Evolutionary conservation across 2,113 vertebrate species (phyloP).

Genomic region (Pimephales promelas): DNA sequence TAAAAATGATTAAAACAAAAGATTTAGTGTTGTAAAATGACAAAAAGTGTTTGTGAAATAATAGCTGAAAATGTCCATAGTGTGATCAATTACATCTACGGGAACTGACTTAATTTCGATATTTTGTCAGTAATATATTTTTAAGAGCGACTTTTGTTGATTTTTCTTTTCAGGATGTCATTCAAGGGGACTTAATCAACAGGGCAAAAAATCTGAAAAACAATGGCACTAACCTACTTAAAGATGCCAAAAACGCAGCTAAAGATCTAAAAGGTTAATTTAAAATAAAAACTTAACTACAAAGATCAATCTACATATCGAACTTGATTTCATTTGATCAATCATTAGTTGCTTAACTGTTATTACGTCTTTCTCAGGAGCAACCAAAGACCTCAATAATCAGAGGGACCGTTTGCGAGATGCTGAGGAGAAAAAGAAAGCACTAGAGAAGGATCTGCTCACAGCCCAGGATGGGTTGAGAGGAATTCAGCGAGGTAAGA

Average conservation of each 20-base stretch:
- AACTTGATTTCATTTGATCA: background rate
- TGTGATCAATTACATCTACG: background rate
- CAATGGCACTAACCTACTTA: constrained; percentile 69
- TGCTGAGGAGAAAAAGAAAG: constrained; percentile 75
- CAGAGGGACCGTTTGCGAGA: constrained; percentile 75
- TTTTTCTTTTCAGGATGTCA: constrained; percentile 77
- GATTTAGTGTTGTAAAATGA: no score
- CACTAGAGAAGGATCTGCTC: constrained; percentile 74
- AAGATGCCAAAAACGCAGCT: constrained; percentile 71
- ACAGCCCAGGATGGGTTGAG: constrained; percentile 70
- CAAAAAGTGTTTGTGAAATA: background rate
- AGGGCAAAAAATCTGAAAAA: constrained; percentile 81
- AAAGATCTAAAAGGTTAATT: constrained; percentile 75
- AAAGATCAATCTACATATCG: background rate
- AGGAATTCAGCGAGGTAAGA: constrained; percentile 80
- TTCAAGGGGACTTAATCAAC: constrained; percentile 77
- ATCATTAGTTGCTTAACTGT: background rate
- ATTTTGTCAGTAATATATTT: no score
- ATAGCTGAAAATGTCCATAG: background rate
- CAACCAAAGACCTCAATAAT: constrained; percentile 69
- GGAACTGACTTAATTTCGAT: no score
- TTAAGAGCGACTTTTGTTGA: background rate
- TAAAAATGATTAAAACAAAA: no score
- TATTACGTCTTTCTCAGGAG: constrained; percentile 67
- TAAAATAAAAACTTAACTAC: background rate